Evolutionary conservation across 2,113 vertebrate species (phyloP), one percentile per base, ranked within the genome.

Genomic region (Scophthalmus maximus): DNA sequence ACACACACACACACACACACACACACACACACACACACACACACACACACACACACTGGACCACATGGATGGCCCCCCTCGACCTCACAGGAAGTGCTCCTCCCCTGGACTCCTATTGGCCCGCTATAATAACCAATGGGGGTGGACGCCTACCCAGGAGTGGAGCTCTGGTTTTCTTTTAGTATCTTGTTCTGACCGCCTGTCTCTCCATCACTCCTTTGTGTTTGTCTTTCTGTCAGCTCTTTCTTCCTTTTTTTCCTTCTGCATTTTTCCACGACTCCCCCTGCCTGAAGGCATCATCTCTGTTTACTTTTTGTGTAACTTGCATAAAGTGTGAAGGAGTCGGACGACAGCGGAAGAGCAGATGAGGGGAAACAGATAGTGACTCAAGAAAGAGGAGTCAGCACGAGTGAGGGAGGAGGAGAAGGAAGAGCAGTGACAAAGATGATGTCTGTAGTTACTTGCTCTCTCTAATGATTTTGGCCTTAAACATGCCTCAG

Each of bases 51-150:
- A 15, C 38, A 40, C 38, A 40, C 9, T 40, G 6, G 38, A 75
- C 77, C 75, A 79, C 71, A 79, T 68, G 64, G 52, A 68, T 80
- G 49, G 46, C 67, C 83, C 74, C 78, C 62, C 52, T 30, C 12
- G 25, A 70, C 57, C 69, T 65, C 64, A 80, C 82, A 89, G 87
- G 85, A 89, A 91, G 85, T 83, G 65, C 56, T 73, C 85, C 88
- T 85, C 89, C 91, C 85, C 87, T 86, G 68, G 27, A 44, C 36
- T 84, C 61, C 57, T 17, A 88, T 85, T 90, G 91, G 91, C 29
- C n/a, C 14, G 9, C 17, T 30, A 5, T 57, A 5, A 27, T 23
- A 79, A 20, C 91, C 88, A 90, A 89, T 91, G 30, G 58, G 46
- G 68, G 29, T 22, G 6, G 23, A 65, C 23, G 18, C 8, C 79